Conservation (phyloP, 1,140 invertebrate species). For the Drosophila teissieri region DNA sequence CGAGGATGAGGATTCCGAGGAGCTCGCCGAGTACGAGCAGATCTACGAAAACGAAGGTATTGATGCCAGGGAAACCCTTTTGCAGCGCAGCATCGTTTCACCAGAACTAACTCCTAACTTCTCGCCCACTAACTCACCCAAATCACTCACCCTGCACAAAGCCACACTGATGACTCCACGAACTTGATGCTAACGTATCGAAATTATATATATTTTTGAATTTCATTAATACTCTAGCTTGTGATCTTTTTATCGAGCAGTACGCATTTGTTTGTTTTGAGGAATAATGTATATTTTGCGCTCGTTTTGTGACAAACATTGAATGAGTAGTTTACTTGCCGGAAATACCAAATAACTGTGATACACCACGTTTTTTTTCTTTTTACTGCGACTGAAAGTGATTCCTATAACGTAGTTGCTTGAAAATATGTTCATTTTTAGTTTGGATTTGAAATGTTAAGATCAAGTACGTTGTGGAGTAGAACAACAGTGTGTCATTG, state of each 20-base stretch:
- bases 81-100: neutral
- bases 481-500: slow-evolving; percentile 1
- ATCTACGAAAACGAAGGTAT: slow-evolving; percentile 85
- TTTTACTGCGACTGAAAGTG: no score
- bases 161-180: neutral
- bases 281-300: neutral
- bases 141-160: slow-evolving; percentile 9
- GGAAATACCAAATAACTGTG: no score
- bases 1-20: slow-evolving; percentile 88
- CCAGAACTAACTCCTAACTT: neutral
- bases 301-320: slow-evolving; percentile 1
- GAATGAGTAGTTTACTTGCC: slow-evolving; percentile 1
- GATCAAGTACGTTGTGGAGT: slow-evolving; percentile 24
- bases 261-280: no score
- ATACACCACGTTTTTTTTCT: no score
- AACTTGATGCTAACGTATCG: slow-evolving; percentile 7
- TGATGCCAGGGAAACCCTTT: neutral
- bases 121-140: slow-evolving; percentile 12
- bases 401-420: no score
- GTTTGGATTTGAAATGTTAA: slow-evolving; percentile 3
- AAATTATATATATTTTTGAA: neutral
- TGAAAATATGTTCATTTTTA: no score
- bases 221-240: neutral
- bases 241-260: neutral
- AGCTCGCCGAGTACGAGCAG: slow-evolving; percentile 84